phyloP scores from a whole-genome alignment of 2,888 invertebrate species.

The Glaucopsyche alexis region DNA sequence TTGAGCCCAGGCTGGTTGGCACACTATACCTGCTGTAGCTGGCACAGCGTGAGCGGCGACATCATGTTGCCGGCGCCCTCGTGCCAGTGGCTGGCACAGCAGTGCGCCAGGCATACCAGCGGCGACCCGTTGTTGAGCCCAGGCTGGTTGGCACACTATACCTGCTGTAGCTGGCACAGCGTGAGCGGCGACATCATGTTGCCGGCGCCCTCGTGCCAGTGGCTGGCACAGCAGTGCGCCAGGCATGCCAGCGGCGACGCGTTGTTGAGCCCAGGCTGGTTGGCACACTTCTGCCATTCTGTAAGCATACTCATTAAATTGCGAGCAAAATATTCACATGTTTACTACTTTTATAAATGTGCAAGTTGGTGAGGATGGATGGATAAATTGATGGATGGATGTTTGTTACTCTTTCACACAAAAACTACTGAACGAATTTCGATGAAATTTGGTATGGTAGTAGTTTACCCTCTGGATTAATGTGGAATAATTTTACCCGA shows the following conservation, averaged over 20 bases:
- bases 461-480: too few relatives aligned
- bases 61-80: conserved; percentile 74
- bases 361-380: too few relatives aligned
- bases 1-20: too few relatives aligned
- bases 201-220: conserved; percentile 77
- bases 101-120: conserved; percentile 72
- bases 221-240: conserved; percentile 70
- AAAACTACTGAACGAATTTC: too few relatives aligned
- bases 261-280: conserved; percentile 57
- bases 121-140: conserved; percentile 67
- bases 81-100: conserved; percentile 76
- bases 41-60: conserved; percentile 76
- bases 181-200: conserved; percentile 77
- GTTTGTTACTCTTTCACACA: too few relatives aligned
- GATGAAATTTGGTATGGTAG: too few relatives aligned
- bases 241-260: conserved; percentile 75
- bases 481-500: too few relatives aligned
- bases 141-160: conserved; percentile 60
- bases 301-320: conserved; percentile 25
- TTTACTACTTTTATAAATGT: too few relatives aligned
- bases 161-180: conserved; percentile 78
- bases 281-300: conserved; percentile 82
- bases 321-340: too few relatives aligned
- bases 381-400: too few relatives aligned
- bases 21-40: too few relatives aligned